Conservation (phyloP, 1,140 invertebrate genomes). For the Holotrichia oblita region DNA sequence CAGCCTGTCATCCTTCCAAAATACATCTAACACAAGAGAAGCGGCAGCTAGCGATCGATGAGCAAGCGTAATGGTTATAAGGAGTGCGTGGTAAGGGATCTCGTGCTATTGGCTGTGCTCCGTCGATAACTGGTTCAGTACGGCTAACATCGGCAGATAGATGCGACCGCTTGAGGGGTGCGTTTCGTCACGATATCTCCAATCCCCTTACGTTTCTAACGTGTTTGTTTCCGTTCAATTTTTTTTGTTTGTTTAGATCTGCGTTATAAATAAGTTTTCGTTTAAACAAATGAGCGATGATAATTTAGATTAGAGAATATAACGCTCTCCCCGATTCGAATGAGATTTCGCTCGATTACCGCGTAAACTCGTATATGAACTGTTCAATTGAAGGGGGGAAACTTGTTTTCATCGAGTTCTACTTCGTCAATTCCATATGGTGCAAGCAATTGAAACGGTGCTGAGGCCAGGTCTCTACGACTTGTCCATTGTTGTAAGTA, state of each 20-base stretch:
- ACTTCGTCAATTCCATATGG: conserved; percentile 55
- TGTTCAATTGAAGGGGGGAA: no score
- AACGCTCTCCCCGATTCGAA: no score
- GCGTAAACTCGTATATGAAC: no score
- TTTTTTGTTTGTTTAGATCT: background rate
- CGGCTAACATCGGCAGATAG: conserved; percentile 45
- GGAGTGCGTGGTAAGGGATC: conserved; percentile 53
- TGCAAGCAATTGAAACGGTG: conserved; percentile 58
- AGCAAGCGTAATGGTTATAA: conserved; percentile 54
- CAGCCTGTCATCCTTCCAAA: background rate
- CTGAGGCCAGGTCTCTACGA: conserved; percentile 59
- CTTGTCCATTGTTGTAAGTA: conserved; percentile 59
- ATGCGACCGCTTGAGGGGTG: conserved; percentile 48
- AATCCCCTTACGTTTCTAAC: conserved; percentile 39
- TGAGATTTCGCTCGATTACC: background rate
- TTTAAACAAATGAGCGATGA: background rate
- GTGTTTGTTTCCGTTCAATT: no score
- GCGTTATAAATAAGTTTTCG: background rate
- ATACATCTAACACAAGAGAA: background rate
- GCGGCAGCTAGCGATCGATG: conserved; percentile 48
- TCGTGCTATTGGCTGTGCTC: conserved; percentile 53
- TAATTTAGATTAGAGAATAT: no score
- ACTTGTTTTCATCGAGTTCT: background rate
- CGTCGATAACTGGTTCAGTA: conserved; percentile 42
- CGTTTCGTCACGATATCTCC: conserved; percentile 42